Evolutionary conservation across 92 coral and sea anemone genomes (phyloP).

Genomic region (Meandrina meandrites): DNA sequence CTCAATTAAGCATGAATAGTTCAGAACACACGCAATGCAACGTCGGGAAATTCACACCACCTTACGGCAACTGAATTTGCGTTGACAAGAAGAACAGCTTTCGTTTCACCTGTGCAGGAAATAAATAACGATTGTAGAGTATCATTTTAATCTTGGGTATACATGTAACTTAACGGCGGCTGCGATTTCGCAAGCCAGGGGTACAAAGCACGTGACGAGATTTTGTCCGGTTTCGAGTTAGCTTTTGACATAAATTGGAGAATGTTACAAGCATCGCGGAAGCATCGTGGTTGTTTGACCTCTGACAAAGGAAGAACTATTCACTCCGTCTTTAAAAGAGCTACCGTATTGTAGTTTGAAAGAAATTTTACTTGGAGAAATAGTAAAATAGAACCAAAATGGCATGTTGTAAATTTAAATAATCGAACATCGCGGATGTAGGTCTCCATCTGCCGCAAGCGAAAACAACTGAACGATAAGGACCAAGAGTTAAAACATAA

Average conservation of each 20-base stretch:
- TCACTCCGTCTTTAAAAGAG: background rate
- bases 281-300: background rate
- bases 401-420: background rate
- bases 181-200: background rate
- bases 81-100: background rate
- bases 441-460: background rate
- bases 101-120: background rate
- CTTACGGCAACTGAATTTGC: too few species aligned
- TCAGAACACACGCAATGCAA: constrained; percentile 1
- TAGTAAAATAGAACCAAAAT: background rate
- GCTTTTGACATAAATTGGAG: background rate
- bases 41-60: background rate
- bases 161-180: background rate
- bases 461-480: background rate
- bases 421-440: background rate
- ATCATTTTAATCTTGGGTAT: background rate
- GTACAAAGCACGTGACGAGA: background rate
- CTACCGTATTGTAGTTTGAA: background rate
- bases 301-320: background rate
- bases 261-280: too few species aligned
- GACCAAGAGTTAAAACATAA: background rate
- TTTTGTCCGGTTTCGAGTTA: background rate
- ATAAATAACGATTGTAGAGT: background rate
- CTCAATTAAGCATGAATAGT: background rate
- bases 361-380: background rate